These are phyloP conservation scores for Malacosoma neustria DNA, from an alignment of 2,888 invertebrate genomes.

Conservation along the genomic window DNA sequence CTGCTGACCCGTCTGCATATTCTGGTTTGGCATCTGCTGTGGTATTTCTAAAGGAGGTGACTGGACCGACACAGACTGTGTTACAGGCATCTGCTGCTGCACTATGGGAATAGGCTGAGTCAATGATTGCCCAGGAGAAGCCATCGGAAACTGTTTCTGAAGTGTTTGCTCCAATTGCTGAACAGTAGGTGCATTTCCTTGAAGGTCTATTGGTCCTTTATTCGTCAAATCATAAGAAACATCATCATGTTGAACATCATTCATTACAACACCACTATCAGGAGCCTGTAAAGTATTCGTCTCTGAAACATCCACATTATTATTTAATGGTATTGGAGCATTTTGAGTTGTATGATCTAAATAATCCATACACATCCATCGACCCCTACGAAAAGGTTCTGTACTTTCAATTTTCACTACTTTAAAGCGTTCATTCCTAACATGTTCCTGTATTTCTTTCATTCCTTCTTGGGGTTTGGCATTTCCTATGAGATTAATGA, in stretches of 20 bases:
- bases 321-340: slow-evolving; percentile 63
- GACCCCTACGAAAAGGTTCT: slow-evolving; percentile 93
- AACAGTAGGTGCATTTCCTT: slow-evolving; percentile 53
- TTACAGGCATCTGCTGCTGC: slow-evolving; percentile 61
- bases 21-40: slow-evolving; percentile 65
- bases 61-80: slow-evolving; percentile 63
- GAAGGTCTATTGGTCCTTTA: slow-evolving; percentile 66
- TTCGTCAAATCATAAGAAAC: slow-evolving; percentile 61
- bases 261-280: slow-evolving; percentile 68
- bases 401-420: slow-evolving; percentile 97
- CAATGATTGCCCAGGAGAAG: slow-evolving; percentile 67
- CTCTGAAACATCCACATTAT: slow-evolving; percentile 62
- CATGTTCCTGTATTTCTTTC: slow-evolving; percentile 80
- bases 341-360: slow-evolving; percentile 84
- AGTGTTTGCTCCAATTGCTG: slow-evolving; percentile 67
- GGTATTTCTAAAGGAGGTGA: slow-evolving; percentile 70
- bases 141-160: slow-evolving; percentile 69
- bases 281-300: slow-evolving; percentile 56
- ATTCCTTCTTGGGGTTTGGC: slow-evolving; percentile 71
- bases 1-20: slow-evolving; percentile 52
- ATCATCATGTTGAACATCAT: slow-evolving; percentile 69
- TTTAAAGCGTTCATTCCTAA: slow-evolving; percentile 90
- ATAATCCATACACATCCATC: slow-evolving; percentile 97
- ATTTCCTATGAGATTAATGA: slow-evolving; percentile 74
- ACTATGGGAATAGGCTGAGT: slow-evolving; percentile 63